Evolutionary conservation across 2,113 vertebrate species (phyloP), one percentile per base, ranked within the genome.

Genomic region (Numenius arquata): DNA sequence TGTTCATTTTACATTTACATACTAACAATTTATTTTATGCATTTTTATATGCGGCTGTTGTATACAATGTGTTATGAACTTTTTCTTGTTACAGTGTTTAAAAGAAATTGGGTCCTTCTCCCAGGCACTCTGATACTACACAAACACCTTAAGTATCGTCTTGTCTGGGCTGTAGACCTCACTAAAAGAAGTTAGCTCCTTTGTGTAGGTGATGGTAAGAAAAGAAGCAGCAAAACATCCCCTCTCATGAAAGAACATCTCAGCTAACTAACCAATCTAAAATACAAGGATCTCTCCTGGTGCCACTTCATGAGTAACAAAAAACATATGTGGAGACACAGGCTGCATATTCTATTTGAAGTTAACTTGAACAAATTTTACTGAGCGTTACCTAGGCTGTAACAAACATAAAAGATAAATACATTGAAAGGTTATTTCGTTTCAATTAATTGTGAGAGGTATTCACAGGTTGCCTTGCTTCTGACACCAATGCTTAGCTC

Each of bases 41-140:
- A 0, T 14, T 40, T 74, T 71, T 82, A 1, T 47, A 26, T 32
- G 19, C 50, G 20, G 26, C 82, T 68, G 11, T 40, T 71, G 53
- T 11, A 90, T 34, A 47, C n/a, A 53, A 26, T 12, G 8, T 17
- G 5, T 38, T 52, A 62, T 2, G 5, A 85, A 76, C 8, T 30
- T 77, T 26, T 38, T 32, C 13, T 47, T 41, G 6, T 67, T 59
- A 27, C 0, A 0, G 4, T 6, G 3, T 45, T 78, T 62, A 6
- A 82, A 88, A 83, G 73, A 61, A 6, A 65, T 8, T 4, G 76
- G 26, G 34, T 19, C 22, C 20, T 65, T 75, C 67, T 73, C 45
- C 9, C 2, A 73, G 23, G 34, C 23, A n/a, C 26, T 79, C 72
- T 61, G 40, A 68, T 68, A 26, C 15, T 26, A 65, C 18, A 73